Percentiles rank a stretch among this genome's conserved stretches.
phyloP scores from a whole-genome alignment of 2,113 vertebrate species.

The Perccottus glenii region DNA sequence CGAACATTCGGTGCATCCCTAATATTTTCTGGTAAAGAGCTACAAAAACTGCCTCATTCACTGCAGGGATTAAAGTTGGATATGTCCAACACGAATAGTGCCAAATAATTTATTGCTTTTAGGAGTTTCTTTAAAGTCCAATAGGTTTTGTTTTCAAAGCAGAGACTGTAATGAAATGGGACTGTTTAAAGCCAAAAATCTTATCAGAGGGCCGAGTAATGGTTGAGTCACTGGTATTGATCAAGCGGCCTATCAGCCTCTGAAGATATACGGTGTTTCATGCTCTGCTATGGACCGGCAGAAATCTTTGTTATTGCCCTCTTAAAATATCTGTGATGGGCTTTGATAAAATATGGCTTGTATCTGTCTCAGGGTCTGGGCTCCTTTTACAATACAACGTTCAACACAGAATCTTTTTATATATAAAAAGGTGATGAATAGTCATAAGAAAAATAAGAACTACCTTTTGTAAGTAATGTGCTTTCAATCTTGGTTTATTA shows the following conservation, averaged over 20 bases:
- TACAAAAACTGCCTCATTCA: not conserved
- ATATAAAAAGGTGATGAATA: not conserved
- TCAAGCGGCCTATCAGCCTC: conserved; percentile 43
- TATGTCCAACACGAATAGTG: conserved; percentile 30
- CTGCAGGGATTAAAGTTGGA: conserved; percentile 3
- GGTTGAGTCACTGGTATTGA: conserved; percentile 46
- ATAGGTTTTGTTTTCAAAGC: conserved; percentile 19
- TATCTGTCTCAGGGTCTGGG: conserved; percentile 43
- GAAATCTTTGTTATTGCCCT: conserved; percentile 56
- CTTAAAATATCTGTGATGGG: conserved; percentile 39
- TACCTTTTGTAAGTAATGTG: not conserved
- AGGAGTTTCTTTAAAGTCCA: conserved; percentile 48
- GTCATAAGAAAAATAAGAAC: not conserved
- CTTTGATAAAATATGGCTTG: conserved; percentile 53
- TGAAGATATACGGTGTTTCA: conserved; percentile 56
- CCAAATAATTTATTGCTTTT: conserved; percentile 56
- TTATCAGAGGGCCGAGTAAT: conserved; percentile 28
- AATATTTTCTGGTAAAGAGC: too few relatives aligned
- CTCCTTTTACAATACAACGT: conserved; percentile 36
- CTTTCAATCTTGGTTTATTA: not conserved
- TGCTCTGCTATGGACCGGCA: conserved; percentile 37
- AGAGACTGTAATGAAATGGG: conserved; percentile 21
- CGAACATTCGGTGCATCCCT: too few relatives aligned
- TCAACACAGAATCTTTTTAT: too few relatives aligned
- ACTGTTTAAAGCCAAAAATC: conserved; percentile 29